Evolutionary conservation across 2,888 invertebrate species (phyloP), one percentile per base, ranked within the genome.

Genomic region (Pseudoips prasinana): DNA sequence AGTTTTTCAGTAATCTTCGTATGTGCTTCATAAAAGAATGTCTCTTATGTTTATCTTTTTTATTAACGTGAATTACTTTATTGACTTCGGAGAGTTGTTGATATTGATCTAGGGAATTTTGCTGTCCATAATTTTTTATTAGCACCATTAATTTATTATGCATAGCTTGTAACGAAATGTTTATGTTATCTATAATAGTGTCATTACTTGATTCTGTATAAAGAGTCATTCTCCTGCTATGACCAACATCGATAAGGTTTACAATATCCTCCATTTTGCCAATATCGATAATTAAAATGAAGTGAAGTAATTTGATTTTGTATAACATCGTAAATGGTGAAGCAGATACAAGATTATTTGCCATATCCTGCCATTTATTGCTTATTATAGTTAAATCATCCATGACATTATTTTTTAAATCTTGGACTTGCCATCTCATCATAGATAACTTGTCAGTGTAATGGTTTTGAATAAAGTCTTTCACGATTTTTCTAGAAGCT

Each of bases 231-330:
- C 75, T 62, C 38, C 82, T 64, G 17, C 38, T 69, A 8, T 64
- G 45, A 17, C 70, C 61, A 33, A 73, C 73, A 3, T 68, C 40
- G 10, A 77, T 28, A 1, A 73, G 33, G 2, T 58, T 35, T 25
- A 76, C 33, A 17, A 64, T 66, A 25, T 76, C 65, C 3, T 42
- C 56, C n/a, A 85, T 43, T 64, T 69, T 79, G 19, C 39, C 41
- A 1, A 80, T 68, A 44, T 81, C 77, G 5, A 41, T 42, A 7
- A 58, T 56, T 34, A 85, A 25, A 25, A 44, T 40, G 0, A 73
- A 46, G 40, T 81, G 72, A 18, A 85, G 52, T 9, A 72, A 38
- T 48, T 84, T 82, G 51, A 82, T 49, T 8, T 55, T 58, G 10
- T 75, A 60, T 0, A 77, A 22, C 14, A 53, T 64, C 17, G 71